Base-by-base conservation (phyloP, 2,113 vertebrate genomes). In the Oreamnos americanus region DNA sequence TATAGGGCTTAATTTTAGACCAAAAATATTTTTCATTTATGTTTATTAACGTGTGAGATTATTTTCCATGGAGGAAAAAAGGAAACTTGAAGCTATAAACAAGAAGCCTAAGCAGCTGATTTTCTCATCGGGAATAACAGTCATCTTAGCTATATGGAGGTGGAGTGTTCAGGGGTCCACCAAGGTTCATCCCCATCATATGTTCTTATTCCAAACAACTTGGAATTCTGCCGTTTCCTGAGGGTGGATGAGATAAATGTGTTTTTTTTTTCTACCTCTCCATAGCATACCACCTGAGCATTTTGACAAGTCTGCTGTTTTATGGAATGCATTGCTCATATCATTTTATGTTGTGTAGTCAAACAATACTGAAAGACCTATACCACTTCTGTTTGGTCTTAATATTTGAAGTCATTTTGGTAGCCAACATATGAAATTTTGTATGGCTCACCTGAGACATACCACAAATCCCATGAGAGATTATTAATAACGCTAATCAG, bases 11-110 rank as follows among this genome's bases (percentile, higher is more conserved):
- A 76, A 96, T 95, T 94, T 97, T 91, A 97, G 78, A 71, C 30
- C 43, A 83, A 90, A 97, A 94, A 93, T 97, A 86, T 47, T 97
- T 96, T 96, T 95, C 55, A 49, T 92, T 95, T 96, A 85, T 94
- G 78, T 92, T 97, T 83, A 95, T 96, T 92, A 97, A 96, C 47
- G 10, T 91, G 81, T 95, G 78, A 89, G 51, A 39, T 96, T 96
- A 98, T 94, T 62, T 95, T 60, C 43, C 62, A 55, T 8, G 26
- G 13, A 90, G 43, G 33, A 82, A 57, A 67, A 96, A 96, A 97
- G 49, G 45, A 76, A 97, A 90, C 76, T 79, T 26, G 0, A 19
- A 96, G 58, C n/a, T 90, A 11, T 93, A 33, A 74, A 83, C 71
- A 36, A 94, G 93, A 96, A 71, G 64, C 53, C 79, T 74, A 96